These are phyloP conservation scores for Cheumatopsyche charites DNA, from an alignment of 1,140 invertebrate genomes.

Conservation along the genomic window DNA sequence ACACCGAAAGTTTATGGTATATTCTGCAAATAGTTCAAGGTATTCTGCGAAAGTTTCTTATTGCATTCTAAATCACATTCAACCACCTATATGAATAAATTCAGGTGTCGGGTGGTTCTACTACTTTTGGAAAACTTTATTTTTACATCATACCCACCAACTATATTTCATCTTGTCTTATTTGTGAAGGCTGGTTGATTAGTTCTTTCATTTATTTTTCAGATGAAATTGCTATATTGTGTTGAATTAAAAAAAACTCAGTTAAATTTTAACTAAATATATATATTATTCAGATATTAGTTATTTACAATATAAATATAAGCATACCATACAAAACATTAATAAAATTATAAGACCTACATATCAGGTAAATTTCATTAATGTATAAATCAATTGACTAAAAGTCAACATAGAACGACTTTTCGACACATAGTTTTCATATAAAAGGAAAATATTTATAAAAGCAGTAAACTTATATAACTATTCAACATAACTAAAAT, in stretches of 20 bases:
- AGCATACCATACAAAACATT: constrained; percentile 16
- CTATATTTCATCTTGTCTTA: constrained; percentile 14
- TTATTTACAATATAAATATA: constrained; percentile 37
- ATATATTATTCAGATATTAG: constrained; percentile 30
- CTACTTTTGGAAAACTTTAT: no score
- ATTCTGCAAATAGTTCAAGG: background rate
- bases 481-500: no score
- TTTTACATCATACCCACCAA: background rate
- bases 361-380: constrained; percentile 18
- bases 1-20: no score
- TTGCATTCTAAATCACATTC: constrained; percentile 26
- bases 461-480: background rate
- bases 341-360: constrained; percentile 17
- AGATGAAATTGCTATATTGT: background rate
- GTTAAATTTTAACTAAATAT: constrained; percentile 25
- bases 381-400: background rate
- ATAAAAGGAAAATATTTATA: background rate
- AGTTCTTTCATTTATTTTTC: background rate
- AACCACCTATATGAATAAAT: constrained; percentile 24
- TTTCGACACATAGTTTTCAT: background rate
- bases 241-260: background rate
- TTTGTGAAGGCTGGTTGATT: background rate
- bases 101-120: background rate
- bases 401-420: no score
- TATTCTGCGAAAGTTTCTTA: constrained; percentile 11